Evolutionary conservation across 1,140 invertebrate genomes (phyloP).

Genomic region (Meloidogyne hapla): DNA sequence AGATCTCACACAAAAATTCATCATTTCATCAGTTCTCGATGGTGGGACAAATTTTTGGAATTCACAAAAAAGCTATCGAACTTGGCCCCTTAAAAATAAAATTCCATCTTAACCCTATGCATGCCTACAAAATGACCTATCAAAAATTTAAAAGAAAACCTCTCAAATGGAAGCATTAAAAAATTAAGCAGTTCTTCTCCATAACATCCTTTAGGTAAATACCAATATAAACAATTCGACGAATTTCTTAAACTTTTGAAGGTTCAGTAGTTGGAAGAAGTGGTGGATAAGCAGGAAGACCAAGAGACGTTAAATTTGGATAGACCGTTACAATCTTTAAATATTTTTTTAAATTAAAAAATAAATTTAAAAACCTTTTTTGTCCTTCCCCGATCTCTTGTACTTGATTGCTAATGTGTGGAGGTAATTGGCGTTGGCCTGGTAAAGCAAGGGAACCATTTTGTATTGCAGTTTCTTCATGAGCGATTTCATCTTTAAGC

Average conservation of each 20-base stretch:
- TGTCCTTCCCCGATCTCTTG: conserved; percentile 55
- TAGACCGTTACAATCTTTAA: conserved; percentile 80
- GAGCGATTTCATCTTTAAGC: conserved; percentile 82
- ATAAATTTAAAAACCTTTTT: conserved; percentile 41
- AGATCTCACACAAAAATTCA: no score
- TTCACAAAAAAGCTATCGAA: no score
- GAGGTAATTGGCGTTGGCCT: conserved; percentile 74
- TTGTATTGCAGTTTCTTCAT: conserved; percentile 86
- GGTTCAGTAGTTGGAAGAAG: conserved; percentile 84
- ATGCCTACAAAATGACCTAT: no score
- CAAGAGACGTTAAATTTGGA: conserved; percentile 79
- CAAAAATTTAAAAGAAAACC: conserved; percentile 33
- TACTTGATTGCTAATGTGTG: conserved; percentile 78
- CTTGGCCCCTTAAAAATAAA: no score
- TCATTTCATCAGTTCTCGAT: no score
- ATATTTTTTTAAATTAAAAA: conserved; percentile 22
- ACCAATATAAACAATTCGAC: conserved; percentile 80
- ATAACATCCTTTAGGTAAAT: conserved; percentile 64
- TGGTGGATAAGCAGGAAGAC: conserved; percentile 85
- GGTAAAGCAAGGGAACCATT: conserved; percentile 80
- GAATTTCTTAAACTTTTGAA: conserved; percentile 89
- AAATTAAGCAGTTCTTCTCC: conserved; percentile 58
- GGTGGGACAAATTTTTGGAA: no score
- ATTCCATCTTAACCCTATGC: no score
- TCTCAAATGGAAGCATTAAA: conserved; percentile 61